Evolutionary conservation across 2,888 invertebrate species (phyloP).

Genomic region (Sinhomidia bicolor): DNA sequence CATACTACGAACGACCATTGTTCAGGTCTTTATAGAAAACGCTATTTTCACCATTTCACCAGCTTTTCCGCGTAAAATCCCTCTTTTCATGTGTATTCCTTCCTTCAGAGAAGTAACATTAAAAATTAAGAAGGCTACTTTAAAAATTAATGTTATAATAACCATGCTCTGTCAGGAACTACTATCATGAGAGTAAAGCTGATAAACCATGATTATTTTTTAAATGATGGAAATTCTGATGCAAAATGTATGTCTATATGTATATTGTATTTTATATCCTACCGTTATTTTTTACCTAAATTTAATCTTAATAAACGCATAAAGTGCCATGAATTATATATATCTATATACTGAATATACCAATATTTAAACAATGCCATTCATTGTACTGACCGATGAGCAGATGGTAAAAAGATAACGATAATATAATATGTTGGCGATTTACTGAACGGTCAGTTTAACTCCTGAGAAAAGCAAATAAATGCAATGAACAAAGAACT

Average conservation of each 20-base stretch:
- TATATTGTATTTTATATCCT: background rate
- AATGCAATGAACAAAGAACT: slow-evolving; percentile 8
- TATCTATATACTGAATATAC: no score
- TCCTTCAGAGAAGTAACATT: slow-evolving; percentile 13
- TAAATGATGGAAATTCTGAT: background rate
- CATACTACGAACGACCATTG: slow-evolving; percentile 35
- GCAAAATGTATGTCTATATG: background rate
- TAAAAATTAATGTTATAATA: background rate
- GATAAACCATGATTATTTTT: background rate
- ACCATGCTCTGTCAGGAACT: background rate
- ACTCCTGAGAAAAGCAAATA: background rate
- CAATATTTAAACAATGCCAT: background rate
- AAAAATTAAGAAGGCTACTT: background rate
- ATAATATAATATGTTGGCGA: background rate
- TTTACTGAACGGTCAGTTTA: background rate
- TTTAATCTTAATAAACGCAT: background rate
- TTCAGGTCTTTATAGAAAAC: slow-evolving; percentile 35
- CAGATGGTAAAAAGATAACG: background rate
- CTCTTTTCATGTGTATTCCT: background rate
- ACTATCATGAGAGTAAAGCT: background rate
- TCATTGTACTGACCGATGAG: background rate
- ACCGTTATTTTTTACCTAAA: background rate
- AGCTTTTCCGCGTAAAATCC: slow-evolving; percentile 5
- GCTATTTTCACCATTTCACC: slow-evolving; percentile 19
- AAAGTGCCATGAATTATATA: background rate